These are phyloP conservation scores for Chelon labrosus DNA, from an alignment of 2,797 vertebrate species.

Conservation along the genomic window DNA sequence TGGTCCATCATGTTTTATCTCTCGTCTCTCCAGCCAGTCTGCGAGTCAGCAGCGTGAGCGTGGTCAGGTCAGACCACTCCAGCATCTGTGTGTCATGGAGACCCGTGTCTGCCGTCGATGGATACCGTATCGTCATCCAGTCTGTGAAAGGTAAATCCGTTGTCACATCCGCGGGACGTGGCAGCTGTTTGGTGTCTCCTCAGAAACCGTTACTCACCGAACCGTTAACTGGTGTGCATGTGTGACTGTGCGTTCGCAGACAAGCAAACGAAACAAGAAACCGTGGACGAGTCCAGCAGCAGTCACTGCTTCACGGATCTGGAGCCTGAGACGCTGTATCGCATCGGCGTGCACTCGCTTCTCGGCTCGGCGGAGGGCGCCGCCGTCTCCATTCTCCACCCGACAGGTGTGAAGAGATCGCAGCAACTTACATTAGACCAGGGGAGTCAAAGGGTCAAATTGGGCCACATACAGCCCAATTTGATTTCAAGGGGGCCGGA, in stretches of 20 bases:
- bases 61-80: slow-evolving; percentile 84
- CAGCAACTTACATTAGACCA: not conserved
- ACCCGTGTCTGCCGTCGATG: slow-evolving; percentile 76
- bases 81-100: slow-evolving; percentile 88
- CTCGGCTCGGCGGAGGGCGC: slow-evolving; percentile 82
- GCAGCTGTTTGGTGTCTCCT: not conserved
- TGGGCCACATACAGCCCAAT: too few species aligned
- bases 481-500: too few species aligned
- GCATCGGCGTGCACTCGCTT: slow-evolving; percentile 84
- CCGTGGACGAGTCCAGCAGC: slow-evolving; percentile 75
- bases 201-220: not conserved
- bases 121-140: slow-evolving; percentile 84
- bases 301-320: slow-evolving; percentile 85
- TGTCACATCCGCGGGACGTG: not conserved
- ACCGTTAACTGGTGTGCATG: not conserved
- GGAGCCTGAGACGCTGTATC: slow-evolving; percentile 82
- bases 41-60: slow-evolving; percentile 85
- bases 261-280: slow-evolving; percentile 76
- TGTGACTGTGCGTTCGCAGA: slow-evolving; percentile 66
- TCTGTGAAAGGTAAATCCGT: slow-evolving; percentile 80
- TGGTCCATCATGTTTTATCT: not conserved
- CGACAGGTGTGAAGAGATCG: slow-evolving; percentile 78
- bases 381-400: slow-evolving; percentile 87
- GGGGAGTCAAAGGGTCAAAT: too few species aligned
- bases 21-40: slow-evolving; percentile 79